A percentile compares a stretch with the other conserved stretches of the same genome.
Conservation (phyloP, 2,888 invertebrate species). For the Lasioglossum oenotherae region DNA sequence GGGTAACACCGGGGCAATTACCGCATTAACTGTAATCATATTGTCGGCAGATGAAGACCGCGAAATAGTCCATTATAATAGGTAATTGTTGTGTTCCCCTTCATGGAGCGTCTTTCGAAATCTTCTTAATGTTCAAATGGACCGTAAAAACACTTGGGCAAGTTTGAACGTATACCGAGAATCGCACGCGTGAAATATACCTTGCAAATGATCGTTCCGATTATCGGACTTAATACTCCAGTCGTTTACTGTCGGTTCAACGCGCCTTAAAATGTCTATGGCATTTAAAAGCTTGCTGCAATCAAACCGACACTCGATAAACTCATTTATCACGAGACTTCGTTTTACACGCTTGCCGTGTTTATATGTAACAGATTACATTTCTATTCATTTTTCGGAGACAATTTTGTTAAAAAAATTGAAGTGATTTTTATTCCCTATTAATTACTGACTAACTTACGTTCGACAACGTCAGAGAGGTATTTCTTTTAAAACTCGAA, state of each 20-base stretch:
- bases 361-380: background rate
- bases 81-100: conserved; percentile 34
- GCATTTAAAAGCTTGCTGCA: background rate
- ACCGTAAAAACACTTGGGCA: conserved; percentile 4
- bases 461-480: too few relatives aligned
- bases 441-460: too few relatives aligned
- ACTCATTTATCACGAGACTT: background rate
- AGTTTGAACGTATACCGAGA: background rate
- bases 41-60: conserved; percentile 15
- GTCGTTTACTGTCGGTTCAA: background rate
- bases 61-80: conserved; percentile 34
- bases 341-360: background rate
- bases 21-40: conserved; percentile 43
- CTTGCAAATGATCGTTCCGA: background rate
- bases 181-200: background rate
- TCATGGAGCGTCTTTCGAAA: conserved; percentile 7
- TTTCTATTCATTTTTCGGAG: background rate
- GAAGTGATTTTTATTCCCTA: too few relatives aligned
- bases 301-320: background rate
- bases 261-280: background rate
- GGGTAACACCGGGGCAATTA: conserved; percentile 49
- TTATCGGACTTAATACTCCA: background rate
- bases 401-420: too few relatives aligned
- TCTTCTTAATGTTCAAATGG: background rate
- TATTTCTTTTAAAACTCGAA: too few relatives aligned